These are phyloP conservation scores for Stichodactyla helianthus DNA, from an alignment of 64 coral and sea anemone genomes.

Conservation along the genomic window DNA sequence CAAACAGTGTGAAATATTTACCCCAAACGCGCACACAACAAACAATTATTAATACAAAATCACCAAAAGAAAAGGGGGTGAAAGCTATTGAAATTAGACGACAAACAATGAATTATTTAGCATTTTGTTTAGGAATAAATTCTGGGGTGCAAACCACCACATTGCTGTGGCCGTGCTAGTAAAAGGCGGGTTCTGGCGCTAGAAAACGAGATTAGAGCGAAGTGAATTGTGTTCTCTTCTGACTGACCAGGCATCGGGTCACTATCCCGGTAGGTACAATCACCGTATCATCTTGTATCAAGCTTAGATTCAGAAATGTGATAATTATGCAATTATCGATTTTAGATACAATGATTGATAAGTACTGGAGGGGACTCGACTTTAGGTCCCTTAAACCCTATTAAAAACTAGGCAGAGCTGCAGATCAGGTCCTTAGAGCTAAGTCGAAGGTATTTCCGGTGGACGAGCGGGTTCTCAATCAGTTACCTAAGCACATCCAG, in stretches of 20 bases:
- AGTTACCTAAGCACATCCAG: constrained; percentile 17
- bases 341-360: constrained; percentile 99
- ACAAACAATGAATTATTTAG: constrained; percentile 95
- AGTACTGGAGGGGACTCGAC: constrained; percentile 44
- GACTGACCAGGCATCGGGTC: constrained; percentile 17
- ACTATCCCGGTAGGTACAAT: constrained; percentile 54
- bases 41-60: constrained; percentile 76
- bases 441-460: constrained; percentile 78
- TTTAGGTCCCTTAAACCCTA: constrained; percentile 10
- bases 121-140: constrained; percentile 86
- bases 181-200: not conserved
- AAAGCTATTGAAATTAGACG: constrained; percentile 72
- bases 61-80: constrained; percentile 46
- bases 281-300: constrained; percentile 84
- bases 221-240: not conserved
- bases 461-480: constrained; percentile 43
- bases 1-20: constrained; percentile 88
- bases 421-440: constrained; percentile 48
- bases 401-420: constrained; percentile 48
- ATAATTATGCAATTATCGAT: constrained; percentile 99
- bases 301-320: constrained; percentile 97
- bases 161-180: constrained; percentile 27
- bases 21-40: constrained; percentile 54
- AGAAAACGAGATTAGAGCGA: not conserved
- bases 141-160: constrained; percentile 90